Evolutionary conservation across 2,797 vertebrate species (phyloP).

Genomic region (Tapirus indicus): DNA sequence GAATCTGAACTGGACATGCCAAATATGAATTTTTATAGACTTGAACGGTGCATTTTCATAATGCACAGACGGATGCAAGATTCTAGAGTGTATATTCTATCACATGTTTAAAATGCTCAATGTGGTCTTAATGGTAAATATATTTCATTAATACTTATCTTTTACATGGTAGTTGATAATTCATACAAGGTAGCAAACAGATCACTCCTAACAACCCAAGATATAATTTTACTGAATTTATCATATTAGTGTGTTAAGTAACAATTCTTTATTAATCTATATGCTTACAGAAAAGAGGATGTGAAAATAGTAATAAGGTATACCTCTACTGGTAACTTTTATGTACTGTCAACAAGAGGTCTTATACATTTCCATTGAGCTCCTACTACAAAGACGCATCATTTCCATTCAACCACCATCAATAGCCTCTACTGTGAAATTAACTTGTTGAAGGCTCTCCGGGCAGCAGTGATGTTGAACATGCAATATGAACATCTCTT

Average conservation of each 20-base stretch:
- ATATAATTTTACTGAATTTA: constrained; percentile 55
- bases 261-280: constrained; percentile 43
- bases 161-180: neutral
- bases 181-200: neutral
- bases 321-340: constrained; percentile 78
- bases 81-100: neutral
- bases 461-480: neutral
- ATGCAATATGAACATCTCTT: neutral
- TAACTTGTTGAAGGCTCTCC: neutral
- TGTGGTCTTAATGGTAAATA: constrained; percentile 38
- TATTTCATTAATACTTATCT: constrained; percentile 4
- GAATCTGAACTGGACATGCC: neutral
- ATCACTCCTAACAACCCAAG: neutral
- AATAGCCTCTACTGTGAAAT: neutral
- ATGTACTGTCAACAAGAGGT: constrained; percentile 36
- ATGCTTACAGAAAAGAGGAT: constrained; percentile 33
- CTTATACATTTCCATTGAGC: neutral
- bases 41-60: neutral
- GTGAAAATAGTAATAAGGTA: constrained; percentile 47
- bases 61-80: neutral
- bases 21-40: neutral
- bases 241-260: neutral
- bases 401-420: constrained; percentile 50
- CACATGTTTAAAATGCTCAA: neutral
- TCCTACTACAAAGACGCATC: neutral